phyloP scores from a whole-genome alignment of 2,113 vertebrate genomes.

The Capreolus pygargus region DNA sequence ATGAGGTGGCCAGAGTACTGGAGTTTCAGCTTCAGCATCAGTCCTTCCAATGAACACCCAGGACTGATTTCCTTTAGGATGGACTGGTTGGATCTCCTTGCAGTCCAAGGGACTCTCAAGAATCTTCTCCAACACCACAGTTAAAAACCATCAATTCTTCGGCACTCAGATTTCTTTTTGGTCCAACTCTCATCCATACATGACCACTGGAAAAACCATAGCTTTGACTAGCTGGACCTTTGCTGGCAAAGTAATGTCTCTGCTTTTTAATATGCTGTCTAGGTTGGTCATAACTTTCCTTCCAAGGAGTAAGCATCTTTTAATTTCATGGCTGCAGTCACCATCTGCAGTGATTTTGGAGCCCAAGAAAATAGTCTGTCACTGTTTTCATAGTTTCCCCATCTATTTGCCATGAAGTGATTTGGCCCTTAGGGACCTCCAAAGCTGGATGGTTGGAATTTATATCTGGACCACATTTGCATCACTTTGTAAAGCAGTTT shows the following conservation, averaged over 20 bases:
- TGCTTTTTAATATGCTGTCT: not conserved
- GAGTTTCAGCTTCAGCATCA: not conserved
- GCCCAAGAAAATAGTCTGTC: not conserved
- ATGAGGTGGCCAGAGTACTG: not conserved
- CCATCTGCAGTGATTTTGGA: not conserved
- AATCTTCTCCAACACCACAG: not conserved
- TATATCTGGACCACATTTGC: not conserved
- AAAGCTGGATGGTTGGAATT: not conserved
- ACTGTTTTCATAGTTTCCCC: not conserved
- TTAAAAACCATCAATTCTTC: not conserved
- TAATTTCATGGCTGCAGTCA: not conserved
- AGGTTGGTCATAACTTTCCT: too few relatives aligned
- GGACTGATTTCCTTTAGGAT: not conserved
- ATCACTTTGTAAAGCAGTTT: constrained; percentile 6
- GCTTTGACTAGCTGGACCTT: not conserved
- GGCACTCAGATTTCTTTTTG: accelerated
- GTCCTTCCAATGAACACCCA: not conserved
- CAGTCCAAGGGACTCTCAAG: not conserved
- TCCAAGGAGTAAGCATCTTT: not conserved
- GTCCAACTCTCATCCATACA: not conserved
- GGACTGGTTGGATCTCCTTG: not conserved
- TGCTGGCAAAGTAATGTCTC: not conserved
- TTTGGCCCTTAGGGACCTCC: not conserved
- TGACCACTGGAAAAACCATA: not conserved
- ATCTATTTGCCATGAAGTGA: not conserved